Evolutionary conservation across 2,797 vertebrate species (phyloP), one percentile per base, ranked within the genome.

Genomic region (Oreonectes daqikongensis): DNA sequence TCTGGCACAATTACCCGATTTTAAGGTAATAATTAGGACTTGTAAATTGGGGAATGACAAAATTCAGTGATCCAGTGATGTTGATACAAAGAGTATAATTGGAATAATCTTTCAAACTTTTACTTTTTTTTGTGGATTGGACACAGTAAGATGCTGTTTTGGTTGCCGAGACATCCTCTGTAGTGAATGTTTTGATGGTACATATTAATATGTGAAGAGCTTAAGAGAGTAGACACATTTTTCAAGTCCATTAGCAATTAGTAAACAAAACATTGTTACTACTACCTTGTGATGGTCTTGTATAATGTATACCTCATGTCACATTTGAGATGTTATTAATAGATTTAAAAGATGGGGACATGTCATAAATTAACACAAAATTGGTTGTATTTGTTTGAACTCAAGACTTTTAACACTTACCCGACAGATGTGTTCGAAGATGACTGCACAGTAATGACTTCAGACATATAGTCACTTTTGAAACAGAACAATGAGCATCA

Each of bases 91-190:
- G 4, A 14, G 2, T 26, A 12, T 26, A 4, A 15, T 35, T 40
- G 24, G 28, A 10, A 35, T 44, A 61, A 57, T 22, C 12, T 53
- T 42, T 63, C 3, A 64, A 66, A 61, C 35, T 20, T 35, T 80
- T 73, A 91, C 91, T 86, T 86, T 61, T 86, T 86, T 86, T 61
- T 86, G 77, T 55, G 61, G 83, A 79, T 38, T 67, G 88, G 75
- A 82, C 20, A 38, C 72, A 78, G 85, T 86, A 83, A 52, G 86
- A 86, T 57, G 75, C 79, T 80, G 81, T 86, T 44, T 77, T 86
- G 65, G 80, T 69, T 57, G 79, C 44, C 44, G 89, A 76, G 11
- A 5, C 1, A 2, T 88, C 85, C 8, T 89, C 87, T 32, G 11
- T 72, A 24, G 65, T 77, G 80, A 86, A 89, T 1, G 79, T 87